Percentiles rank a stretch among this genome's conserved stretches.
Conservation (phyloP, 2,797 vertebrate genomes). For the Megalops cyprinoides region DNA sequence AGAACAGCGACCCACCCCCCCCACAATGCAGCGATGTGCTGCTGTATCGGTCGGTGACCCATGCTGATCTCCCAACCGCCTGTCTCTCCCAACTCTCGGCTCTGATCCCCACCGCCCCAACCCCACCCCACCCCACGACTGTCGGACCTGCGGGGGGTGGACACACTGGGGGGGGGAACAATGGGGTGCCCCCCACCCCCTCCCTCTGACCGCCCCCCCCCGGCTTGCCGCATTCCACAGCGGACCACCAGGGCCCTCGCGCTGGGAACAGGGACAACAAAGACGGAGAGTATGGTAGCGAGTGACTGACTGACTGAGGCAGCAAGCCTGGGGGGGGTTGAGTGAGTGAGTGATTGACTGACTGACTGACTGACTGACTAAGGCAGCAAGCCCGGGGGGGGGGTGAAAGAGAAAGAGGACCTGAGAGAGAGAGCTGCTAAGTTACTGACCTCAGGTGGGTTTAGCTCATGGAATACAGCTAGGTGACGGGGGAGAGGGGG, state of each 20-base stretch:
- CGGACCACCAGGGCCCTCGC: conserved; percentile 87
- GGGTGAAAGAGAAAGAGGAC: background rate
- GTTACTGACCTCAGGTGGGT: no score
- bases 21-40: background rate
- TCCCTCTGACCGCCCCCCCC: conserved; percentile 62
- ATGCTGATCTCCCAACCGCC: conserved; percentile 54
- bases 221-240: conserved; percentile 85
- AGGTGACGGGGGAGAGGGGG: no score
- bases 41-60: conserved; percentile 17
- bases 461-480: no score
- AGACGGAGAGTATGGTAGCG: no score
- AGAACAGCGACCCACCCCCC: no score
- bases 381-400: background rate
- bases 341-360: background rate
- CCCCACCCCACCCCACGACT: conserved; percentile 80
- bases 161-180: conserved; percentile 88
- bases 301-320: no score
- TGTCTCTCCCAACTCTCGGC: conserved; percentile 62
- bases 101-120: conserved; percentile 65
- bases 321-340: background rate
- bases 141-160: conserved; percentile 80
- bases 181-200: conserved; percentile 79
- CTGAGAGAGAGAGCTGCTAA: no score
- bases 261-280: background rate
- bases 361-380: no score